These are phyloP conservation scores for Nezara viridula DNA, from an alignment of 2,888 invertebrate species.

Conservation along the genomic window DNA sequence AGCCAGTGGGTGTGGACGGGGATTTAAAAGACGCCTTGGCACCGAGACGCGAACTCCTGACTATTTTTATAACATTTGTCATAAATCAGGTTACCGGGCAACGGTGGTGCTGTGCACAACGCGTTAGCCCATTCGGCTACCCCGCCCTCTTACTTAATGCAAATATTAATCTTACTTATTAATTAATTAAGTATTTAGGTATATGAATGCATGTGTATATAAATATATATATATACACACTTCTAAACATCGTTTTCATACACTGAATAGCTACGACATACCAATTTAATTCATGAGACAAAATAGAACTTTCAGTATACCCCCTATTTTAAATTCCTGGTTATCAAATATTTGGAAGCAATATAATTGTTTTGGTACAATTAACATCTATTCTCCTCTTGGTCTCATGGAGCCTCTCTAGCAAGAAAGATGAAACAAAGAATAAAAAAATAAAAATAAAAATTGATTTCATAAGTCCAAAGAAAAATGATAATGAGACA, in stretches of 20 bases:
- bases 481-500: slow-evolving; percentile 55
- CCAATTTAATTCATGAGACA: slow-evolving; percentile 1
- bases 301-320: slow-evolving; percentile 31
- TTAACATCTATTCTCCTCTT: slow-evolving; percentile 57
- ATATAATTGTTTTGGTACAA: slow-evolving; percentile 41
- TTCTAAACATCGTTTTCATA: not conserved
- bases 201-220: not conserved
- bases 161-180: slow-evolving; percentile 31
- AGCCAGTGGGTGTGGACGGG: too few species aligned
- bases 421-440: slow-evolving; percentile 53
- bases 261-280: slow-evolving; percentile 10
- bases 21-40: too few species aligned
- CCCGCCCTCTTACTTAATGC: too few species aligned
- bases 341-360: slow-evolving; percentile 51
- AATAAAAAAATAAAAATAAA: slow-evolving; percentile 55
- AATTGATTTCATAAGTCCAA: slow-evolving; percentile 56
- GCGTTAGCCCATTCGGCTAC: too few species aligned
- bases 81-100: too few species aligned
- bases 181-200: not conserved
- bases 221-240: not conserved
- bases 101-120: too few species aligned
- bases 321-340: slow-evolving; percentile 14
- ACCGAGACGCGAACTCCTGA: too few species aligned
- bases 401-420: slow-evolving; percentile 48
- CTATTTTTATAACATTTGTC: too few species aligned